Evolutionary conservation across 2,113 vertebrate genomes (phyloP).

Genomic region (Bettongia penicillata): DNA sequence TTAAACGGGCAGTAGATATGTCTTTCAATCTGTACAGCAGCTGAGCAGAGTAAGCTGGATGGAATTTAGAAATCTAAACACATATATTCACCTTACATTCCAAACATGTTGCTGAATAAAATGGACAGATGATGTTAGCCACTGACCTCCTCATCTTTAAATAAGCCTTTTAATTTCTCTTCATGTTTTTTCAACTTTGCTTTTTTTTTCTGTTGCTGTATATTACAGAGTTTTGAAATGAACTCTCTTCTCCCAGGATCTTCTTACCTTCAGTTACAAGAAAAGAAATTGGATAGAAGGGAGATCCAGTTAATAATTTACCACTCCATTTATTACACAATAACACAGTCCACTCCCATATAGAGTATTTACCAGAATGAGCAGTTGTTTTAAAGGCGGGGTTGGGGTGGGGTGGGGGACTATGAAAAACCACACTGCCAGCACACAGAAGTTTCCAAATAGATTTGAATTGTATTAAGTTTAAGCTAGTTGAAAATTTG

Average conservation of each 20-base stretch:
- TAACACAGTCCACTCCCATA: background rate
- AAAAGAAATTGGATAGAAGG: conserved; percentile 6
- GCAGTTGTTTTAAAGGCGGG: background rate
- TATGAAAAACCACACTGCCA: background rate
- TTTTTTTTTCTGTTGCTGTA: background rate
- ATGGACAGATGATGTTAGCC: background rate
- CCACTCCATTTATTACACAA: background rate
- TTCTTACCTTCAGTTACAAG: conserved; percentile 23
- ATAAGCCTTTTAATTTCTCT: background rate
- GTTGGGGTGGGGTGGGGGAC: too few species aligned
- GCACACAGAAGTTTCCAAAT: background rate
- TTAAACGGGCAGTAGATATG: background rate
- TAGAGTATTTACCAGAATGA: background rate
- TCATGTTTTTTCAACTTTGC: background rate
- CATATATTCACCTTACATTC: background rate
- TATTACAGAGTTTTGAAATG: background rate
- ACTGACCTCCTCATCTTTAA: background rate
- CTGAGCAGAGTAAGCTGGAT: background rate
- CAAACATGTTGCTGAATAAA: background rate
- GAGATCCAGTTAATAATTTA: background rate
- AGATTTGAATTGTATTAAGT: background rate
- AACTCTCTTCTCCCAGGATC: background rate
- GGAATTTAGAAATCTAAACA: background rate
- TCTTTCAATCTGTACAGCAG: background rate
- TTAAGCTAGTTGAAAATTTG: background rate